A percentile compares a stretch with the other conserved stretches of the same genome.
phyloP scores from a whole-genome alignment of 2,888 invertebrate genomes.

The Bugulina stolonifera region DNA sequence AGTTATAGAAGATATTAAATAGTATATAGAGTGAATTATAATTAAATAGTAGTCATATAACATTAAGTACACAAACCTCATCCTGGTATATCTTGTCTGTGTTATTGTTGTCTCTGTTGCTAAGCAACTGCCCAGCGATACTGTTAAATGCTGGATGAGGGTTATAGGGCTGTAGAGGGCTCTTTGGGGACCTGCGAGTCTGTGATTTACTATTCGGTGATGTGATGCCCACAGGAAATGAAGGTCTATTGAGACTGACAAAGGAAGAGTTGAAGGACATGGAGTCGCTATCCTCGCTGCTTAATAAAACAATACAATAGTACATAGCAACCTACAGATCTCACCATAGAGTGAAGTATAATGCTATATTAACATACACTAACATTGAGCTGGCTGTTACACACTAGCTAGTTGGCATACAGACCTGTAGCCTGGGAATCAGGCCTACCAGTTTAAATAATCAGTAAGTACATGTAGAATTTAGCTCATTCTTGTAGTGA shows the following conservation, averaged over 20 bases:
- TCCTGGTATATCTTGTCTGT: no score
- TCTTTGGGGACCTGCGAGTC: not conserved
- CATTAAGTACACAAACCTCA: no score
- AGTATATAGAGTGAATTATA: not conserved
- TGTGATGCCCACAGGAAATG: not conserved
- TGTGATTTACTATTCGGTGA: not conserved
- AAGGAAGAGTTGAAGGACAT: not conserved
- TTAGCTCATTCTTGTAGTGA: no score
- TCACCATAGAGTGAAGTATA: no score
- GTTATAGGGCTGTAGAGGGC: not conserved
- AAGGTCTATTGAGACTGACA: not conserved
- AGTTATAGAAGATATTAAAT: not conserved
- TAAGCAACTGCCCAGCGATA: not conserved
- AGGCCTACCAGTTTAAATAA: no score
- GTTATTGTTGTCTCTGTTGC: not conserved
- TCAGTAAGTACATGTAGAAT: no score
- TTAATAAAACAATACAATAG: not conserved
- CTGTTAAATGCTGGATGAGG: not conserved
- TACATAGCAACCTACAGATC: not conserved
- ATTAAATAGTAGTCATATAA: no score
- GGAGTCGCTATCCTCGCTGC: not conserved
- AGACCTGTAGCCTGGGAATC: no score
- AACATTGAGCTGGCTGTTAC: no score
- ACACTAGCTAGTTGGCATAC: no score
- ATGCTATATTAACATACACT: no score